These are phyloP conservation scores for Sinopyrophorus schimmeli DNA, from an alignment of 2,888 invertebrate species.

Conservation along the genomic window DNA sequence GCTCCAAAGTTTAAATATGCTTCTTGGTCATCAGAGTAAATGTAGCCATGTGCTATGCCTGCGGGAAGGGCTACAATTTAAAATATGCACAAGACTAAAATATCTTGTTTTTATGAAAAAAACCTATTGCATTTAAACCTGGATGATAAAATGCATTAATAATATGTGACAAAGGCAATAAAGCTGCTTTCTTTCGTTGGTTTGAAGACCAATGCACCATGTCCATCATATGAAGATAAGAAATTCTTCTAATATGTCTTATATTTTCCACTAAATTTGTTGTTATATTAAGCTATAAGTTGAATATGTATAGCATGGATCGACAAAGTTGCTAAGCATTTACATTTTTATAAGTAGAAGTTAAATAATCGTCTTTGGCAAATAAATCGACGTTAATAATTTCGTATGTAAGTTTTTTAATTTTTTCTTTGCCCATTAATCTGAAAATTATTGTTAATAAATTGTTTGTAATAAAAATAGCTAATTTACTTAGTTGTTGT, in stretches of 20 bases:
- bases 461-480: not conserved
- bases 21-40: conserved; percentile 10
- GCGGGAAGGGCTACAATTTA: conserved; percentile 6
- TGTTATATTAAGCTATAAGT: conserved; percentile 3
- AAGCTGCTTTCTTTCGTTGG: not conserved
- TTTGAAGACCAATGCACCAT: not conserved
- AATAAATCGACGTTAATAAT: not conserved
- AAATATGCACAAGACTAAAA: not conserved
- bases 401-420: not conserved
- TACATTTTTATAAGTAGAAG: conserved; percentile 4
- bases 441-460: not conserved
- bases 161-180: conserved; percentile 1
- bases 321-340: not conserved
- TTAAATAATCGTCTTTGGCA: conserved; percentile 2
- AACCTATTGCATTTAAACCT: conserved; percentile 10
- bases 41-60: not conserved
- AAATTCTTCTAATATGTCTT: not conserved
- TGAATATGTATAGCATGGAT: no score
- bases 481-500: not conserved
- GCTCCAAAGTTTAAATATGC: conserved; percentile 11
- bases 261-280: not conserved
- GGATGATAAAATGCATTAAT: conserved; percentile 10
- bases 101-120: not conserved
- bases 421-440: not conserved
- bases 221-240: not conserved